These are phyloP conservation scores for Xylota sylvarum DNA, from an alignment of 2,888 invertebrate species.

Conservation along the genomic window DNA sequence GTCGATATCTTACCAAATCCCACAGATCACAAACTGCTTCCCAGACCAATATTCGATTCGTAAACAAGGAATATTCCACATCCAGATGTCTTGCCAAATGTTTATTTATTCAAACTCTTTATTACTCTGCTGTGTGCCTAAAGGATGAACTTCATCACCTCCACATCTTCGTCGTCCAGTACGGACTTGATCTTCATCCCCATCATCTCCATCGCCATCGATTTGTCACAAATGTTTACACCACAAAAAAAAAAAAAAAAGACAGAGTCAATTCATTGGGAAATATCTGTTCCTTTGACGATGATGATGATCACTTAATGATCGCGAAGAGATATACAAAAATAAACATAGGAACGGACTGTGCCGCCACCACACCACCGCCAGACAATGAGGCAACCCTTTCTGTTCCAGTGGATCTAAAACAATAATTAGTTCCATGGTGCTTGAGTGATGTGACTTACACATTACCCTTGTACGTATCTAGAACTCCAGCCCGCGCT, in stretches of 20 bases:
- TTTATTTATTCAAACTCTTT: conserved; percentile 61
- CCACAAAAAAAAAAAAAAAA: conserved; percentile 15
- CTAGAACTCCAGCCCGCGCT: conserved; percentile 31
- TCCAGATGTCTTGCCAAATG: conserved; percentile 52
- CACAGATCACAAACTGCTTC: conserved; percentile 10
- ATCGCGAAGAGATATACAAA: conserved; percentile 57
- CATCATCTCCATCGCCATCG: conserved; percentile 55
- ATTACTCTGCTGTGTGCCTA: conserved; percentile 24
- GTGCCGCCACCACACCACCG: no score
- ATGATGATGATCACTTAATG: conserved; percentile 67
- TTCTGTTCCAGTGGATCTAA: conserved; percentile 21
- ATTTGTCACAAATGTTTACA: conserved; percentile 76
- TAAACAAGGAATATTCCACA: conserved; percentile 15
- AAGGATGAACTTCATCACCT: conserved; percentile 21
- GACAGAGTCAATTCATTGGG: conserved; percentile 38
- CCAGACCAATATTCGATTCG: conserved; percentile 11
- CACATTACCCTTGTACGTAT: conserved; percentile 8
- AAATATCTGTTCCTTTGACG: conserved; percentile 47
- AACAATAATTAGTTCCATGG: conserved; percentile 45
- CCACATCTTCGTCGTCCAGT: conserved; percentile 24
- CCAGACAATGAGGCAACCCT: conserved; percentile 70
- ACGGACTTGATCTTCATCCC: conserved; percentile 25
- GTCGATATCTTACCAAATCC: not conserved
- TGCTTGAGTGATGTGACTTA: conserved; percentile 62
- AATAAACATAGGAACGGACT: conserved; percentile 43